Percentiles rank a stretch among this genome's conserved stretches.
Evolutionary conservation across 2,797 vertebrate genomes (phyloP).

Genomic region (Sebastolobus alascanus): DNA sequence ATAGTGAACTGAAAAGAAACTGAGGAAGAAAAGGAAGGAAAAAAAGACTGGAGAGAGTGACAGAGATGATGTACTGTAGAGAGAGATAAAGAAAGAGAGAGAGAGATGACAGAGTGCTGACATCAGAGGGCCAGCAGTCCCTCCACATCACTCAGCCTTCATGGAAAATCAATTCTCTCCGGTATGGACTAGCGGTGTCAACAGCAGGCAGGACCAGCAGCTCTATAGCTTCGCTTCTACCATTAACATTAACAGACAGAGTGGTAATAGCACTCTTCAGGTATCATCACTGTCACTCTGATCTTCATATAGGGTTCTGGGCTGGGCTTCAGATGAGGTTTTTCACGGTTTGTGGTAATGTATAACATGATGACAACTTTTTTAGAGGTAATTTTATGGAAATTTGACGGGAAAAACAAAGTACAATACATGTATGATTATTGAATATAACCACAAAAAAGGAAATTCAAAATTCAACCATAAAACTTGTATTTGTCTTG

Average conservation of each 20-base stretch:
- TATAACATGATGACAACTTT: not conserved
- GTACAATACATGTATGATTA: not conserved
- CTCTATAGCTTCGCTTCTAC: constrained; percentile 45
- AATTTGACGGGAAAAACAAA: not conserved
- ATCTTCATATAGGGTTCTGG: constrained; percentile 49
- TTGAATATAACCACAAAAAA: not conserved
- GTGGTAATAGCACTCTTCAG: constrained; percentile 52
- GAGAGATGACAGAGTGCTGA: constrained; percentile 73
- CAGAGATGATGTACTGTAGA: constrained; percentile 23
- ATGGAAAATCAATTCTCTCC: constrained; percentile 79
- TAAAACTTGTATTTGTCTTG: not conserved
- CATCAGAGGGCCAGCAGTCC: constrained; percentile 71
- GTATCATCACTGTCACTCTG: constrained; percentile 61
- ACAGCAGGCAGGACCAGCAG: constrained; percentile 63
- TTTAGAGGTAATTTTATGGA: constrained; percentile 4
- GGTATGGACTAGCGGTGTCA: constrained; percentile 66
- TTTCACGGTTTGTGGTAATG: not conserved
- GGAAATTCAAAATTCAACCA: not conserved
- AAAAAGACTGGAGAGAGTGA: constrained; percentile 27
- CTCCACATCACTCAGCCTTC: constrained; percentile 77
- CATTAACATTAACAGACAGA: constrained; percentile 66
- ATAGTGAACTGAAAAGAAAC: not conserved
- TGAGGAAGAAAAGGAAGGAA: not conserved
- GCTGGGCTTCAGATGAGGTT: constrained; percentile 10
- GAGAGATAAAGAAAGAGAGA: constrained; percentile 15